Percentiles rank a stretch among this genome's conserved stretches.
Conservation (phyloP, 2,888 invertebrate species). For the Boloria selene region DNA sequence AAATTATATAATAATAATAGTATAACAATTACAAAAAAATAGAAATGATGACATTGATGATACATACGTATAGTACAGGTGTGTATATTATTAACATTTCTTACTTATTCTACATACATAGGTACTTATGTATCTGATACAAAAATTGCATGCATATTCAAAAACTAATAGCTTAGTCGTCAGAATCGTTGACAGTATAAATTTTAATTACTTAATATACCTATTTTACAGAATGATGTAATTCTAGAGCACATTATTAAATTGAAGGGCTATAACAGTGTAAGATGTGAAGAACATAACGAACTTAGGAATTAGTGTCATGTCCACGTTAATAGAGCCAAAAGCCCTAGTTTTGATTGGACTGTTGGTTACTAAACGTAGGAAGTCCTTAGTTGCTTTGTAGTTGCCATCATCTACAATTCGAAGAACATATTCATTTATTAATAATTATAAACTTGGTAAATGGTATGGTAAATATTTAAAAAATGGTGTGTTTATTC, state of each 20-base stretch:
- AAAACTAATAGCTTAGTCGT: neutral
- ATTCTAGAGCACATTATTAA: conserved; percentile 49
- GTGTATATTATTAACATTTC: too few species aligned
- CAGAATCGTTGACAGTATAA: neutral
- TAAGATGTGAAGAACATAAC: conserved; percentile 52
- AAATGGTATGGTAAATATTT: too few species aligned
- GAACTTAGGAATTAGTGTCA: conserved; percentile 52
- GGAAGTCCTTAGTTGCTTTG: conserved; percentile 47
- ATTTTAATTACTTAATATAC: too few species aligned
- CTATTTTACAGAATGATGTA: neutral
- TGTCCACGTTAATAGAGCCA: conserved; percentile 50
- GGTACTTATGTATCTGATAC: too few species aligned
- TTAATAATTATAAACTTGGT: neutral
- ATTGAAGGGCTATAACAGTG: conserved; percentile 54
- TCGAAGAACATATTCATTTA: conserved; percentile 28
- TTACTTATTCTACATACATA: too few species aligned
- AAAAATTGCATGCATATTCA: too few species aligned
- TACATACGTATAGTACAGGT: too few species aligned
- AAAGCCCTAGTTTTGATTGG: conserved; percentile 48
- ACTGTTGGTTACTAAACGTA: conserved; percentile 48
- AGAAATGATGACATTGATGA: too few species aligned
- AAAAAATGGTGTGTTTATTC: too few species aligned
- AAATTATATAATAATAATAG: too few species aligned
- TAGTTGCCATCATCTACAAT: conserved; percentile 36
- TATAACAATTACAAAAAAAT: too few species aligned